Evolutionary conservation across 2,888 invertebrate species (phyloP).

Genomic region (Tachystola acroxantha): DNA sequence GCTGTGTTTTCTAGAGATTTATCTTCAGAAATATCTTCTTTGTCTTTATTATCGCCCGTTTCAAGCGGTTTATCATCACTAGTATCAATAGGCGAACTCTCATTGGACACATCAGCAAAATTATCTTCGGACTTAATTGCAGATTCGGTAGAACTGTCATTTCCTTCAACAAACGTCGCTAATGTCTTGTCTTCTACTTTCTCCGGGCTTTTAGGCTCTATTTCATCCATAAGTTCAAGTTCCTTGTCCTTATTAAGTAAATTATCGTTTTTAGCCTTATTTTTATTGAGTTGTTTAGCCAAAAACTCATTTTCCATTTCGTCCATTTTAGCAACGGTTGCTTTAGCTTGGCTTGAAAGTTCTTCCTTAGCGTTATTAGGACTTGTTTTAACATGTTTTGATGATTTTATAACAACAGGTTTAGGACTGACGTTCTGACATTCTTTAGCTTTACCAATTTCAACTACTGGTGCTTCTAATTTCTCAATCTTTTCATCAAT

Average conservation of each 20-base stretch:
- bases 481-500: conserved; percentile 16
- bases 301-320: conserved; percentile 63
- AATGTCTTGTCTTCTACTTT: conserved; percentile 4
- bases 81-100: conserved; percentile 42
- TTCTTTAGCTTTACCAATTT: conserved; percentile 65
- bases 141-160: conserved; percentile 33
- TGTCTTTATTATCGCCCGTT: not conserved
- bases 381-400: conserved; percentile 32
- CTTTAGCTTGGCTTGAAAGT: conserved; percentile 44
- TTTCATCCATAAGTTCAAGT: conserved; percentile 15
- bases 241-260: conserved; percentile 48
- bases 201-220: conserved; percentile 34
- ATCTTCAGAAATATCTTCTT: not conserved
- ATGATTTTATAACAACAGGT: conserved; percentile 56
- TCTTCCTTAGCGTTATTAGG: conserved; percentile 26
- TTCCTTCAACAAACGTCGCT: conserved; percentile 23
- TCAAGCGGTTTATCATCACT: conserved; percentile 22
- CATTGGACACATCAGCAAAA: conserved; percentile 57
- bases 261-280: conserved; percentile 53
- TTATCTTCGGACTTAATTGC: conserved; percentile 59
- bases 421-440: conserved; percentile 49
- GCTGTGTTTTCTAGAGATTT: conserved; percentile 4
- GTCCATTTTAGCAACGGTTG: conserved; percentile 50
- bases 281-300: conserved; percentile 42
- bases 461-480: conserved; percentile 31